Evolutionary conservation across 1,140 invertebrate genomes (phyloP).

Genomic region (Trichogramma pretiosum): DNA sequence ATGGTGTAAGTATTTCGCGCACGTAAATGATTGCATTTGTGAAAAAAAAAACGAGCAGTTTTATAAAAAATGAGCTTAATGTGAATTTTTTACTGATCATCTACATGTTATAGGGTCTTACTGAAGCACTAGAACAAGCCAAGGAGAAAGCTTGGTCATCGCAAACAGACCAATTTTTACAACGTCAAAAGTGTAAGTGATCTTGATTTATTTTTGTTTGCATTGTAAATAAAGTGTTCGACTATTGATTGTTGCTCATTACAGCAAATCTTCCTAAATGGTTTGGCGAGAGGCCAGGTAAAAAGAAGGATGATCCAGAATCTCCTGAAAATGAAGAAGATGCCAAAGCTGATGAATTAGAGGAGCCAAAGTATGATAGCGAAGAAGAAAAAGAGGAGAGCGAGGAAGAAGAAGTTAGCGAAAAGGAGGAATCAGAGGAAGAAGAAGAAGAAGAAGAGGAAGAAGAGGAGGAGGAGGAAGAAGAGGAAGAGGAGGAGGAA

Average conservation of each 20-base stretch:
- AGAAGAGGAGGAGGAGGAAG: slow-evolving; percentile 59
- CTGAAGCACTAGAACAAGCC: slow-evolving; percentile 69
- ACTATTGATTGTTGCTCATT: too few species aligned
- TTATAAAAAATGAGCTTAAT: slow-evolving; percentile 20
- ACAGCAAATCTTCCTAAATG: slow-evolving; percentile 84
- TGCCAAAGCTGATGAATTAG: slow-evolving; percentile 57
- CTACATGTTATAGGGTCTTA: slow-evolving; percentile 63
- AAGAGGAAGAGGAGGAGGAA: slow-evolving; percentile 56
- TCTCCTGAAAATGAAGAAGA: slow-evolving; percentile 83
- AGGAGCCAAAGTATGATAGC: slow-evolving; percentile 52
- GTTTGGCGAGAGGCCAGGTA: slow-evolving; percentile 88
- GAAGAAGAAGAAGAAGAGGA: slow-evolving; percentile 63
- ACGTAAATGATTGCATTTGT: too few species aligned
- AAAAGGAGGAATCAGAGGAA: slow-evolving; percentile 61
- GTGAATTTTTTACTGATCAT: slow-evolving; percentile 38
- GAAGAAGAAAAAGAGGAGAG: slow-evolving; percentile 57
- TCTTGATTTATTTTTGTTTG: too few species aligned
- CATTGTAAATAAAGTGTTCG: too few species aligned
- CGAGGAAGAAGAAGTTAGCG: slow-evolving; percentile 64
- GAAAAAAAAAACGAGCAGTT: slow-evolving; percentile 6
- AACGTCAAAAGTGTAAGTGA: slow-evolving; percentile 78
- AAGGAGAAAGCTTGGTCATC: slow-evolving; percentile 80
- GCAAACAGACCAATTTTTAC: slow-evolving; percentile 74
- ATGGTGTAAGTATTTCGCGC: slow-evolving; percentile 91
- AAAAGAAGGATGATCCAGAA: slow-evolving; percentile 77